phyloP scores from a whole-genome alignment of 2,797 vertebrate genomes.

The Pseudomugil tenellus region DNA sequence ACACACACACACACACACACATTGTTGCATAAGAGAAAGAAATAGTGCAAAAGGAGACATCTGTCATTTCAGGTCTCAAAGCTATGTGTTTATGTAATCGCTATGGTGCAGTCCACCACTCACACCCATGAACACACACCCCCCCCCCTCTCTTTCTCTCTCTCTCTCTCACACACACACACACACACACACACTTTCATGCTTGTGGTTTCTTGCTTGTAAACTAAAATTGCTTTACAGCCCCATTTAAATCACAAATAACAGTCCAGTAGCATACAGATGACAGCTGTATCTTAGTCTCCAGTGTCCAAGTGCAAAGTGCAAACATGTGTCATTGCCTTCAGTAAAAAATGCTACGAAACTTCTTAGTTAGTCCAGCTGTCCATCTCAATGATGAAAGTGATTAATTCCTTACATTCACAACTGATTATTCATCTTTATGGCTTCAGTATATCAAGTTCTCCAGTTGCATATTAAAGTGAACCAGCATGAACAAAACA shows the following conservation, averaged over 20 bases:
- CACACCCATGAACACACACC: conserved; percentile 6
- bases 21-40: conserved; percentile 76
- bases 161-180: background rate
- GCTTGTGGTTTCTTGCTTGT: conserved; percentile 28
- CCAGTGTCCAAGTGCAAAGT: conserved; percentile 4
- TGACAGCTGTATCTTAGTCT: background rate
- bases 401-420: background rate
- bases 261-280: conserved; percentile 1
- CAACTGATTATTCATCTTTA: background rate
- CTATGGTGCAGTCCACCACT: conserved; percentile 42
- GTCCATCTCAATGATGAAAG: background rate
- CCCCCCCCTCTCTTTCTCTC: too few relatives aligned
- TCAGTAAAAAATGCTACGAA: background rate
- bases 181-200: background rate
- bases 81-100: conserved; percentile 78
- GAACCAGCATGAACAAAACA: background rate
- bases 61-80: conserved; percentile 67
- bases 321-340: background rate
- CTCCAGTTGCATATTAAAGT: background rate
- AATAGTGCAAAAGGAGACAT: conserved; percentile 73
- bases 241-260: conserved; percentile 15
- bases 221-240: conserved; percentile 15
- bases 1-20: conserved; percentile 9
- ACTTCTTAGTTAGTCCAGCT: background rate
- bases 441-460: background rate